Percentiles rank a stretch among this genome's conserved stretches.
phyloP scores from a whole-genome alignment of 2,113 vertebrate species.

The Poicephalus meyeri region DNA sequence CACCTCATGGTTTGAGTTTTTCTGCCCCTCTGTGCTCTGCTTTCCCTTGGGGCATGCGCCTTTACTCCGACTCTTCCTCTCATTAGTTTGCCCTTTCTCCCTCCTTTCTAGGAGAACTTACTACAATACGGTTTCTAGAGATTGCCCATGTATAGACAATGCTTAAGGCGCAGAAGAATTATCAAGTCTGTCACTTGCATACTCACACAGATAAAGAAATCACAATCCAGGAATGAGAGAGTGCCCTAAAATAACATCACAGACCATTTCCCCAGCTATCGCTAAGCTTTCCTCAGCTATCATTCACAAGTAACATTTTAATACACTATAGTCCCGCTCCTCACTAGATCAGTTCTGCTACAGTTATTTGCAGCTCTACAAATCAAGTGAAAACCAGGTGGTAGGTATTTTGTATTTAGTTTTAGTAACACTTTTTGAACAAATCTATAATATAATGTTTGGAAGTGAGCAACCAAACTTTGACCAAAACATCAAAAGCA shows the following conservation, averaged over 20 bases:
- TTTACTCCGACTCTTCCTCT: background rate
- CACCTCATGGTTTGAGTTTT: background rate
- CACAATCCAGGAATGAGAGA: background rate
- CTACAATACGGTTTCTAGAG: background rate
- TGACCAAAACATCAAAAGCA: background rate
- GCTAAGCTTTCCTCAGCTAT: background rate
- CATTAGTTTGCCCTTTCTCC: background rate
- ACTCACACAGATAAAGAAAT: background rate
- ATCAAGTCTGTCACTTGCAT: background rate
- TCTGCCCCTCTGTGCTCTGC: background rate
- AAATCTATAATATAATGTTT: background rate
- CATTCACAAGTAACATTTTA: background rate
- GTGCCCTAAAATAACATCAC: background rate
- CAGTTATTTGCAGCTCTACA: background rate
- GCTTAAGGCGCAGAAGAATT: background rate
- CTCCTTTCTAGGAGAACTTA: background rate
- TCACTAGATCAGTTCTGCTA: background rate
- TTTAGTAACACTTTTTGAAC: background rate
- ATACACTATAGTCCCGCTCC: background rate
- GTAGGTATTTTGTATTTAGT: background rate
- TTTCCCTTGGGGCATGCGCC: accelerated
- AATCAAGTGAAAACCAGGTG: background rate
- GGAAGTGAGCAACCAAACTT: background rate
- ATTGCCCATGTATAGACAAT: background rate
- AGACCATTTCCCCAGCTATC: background rate